These are phyloP conservation scores for Oenanthe melanoleuca DNA, from an alignment of 2,113 vertebrate species.

Conservation along the genomic window DNA sequence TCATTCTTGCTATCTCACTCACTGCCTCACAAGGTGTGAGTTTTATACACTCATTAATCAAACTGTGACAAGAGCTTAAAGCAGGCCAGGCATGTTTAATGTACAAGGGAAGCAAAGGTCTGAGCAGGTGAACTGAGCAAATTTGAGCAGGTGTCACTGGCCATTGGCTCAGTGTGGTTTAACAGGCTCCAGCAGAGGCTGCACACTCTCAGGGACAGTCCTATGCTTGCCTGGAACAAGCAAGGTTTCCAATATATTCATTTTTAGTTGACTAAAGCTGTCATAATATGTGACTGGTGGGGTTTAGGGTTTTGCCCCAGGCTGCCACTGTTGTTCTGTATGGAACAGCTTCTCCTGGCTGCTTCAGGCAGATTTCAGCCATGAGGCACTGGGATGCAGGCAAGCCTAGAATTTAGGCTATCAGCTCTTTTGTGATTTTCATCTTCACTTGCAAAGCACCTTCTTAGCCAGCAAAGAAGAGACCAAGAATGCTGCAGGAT, in stretches of 20 bases:
- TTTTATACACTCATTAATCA: constrained; percentile 30
- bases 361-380: too few species aligned
- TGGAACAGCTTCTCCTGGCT: too few species aligned
- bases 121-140: not conserved
- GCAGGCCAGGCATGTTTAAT: not conserved
- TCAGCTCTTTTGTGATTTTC: too few species aligned
- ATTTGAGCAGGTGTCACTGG: not conserved
- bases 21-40: not conserved
- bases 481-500: too few species aligned
- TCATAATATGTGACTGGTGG: not conserved
- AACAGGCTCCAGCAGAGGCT: not conserved
- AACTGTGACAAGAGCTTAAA: not conserved
- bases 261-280: not conserved
- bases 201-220: not conserved
- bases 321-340: too few species aligned
- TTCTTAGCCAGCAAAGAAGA: too few species aligned
- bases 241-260: not conserved
- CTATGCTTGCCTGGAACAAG: not conserved
- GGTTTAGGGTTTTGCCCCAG: too few species aligned
- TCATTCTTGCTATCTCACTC: not conserved
- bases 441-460: too few species aligned
- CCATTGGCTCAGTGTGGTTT: not conserved
- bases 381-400: too few species aligned
- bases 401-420: too few species aligned
- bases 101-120: not conserved